Base-by-base conservation (phyloP, 1,140 invertebrate genomes). In the Trachelipus rathkii region DNA sequence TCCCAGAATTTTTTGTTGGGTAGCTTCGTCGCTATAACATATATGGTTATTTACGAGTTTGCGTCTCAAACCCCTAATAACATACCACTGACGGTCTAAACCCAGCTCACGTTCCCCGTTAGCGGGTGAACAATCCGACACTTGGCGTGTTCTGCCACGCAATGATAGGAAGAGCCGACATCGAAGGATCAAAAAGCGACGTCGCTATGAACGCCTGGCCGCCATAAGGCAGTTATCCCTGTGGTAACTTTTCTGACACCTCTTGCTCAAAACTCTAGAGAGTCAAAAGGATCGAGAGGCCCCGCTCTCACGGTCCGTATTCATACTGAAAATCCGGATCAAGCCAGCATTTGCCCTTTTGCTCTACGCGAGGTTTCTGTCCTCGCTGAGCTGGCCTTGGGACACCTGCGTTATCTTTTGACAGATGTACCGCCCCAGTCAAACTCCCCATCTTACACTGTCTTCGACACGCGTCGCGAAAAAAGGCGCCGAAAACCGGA, bases 151-250 rank as follows among this genome's bases (percentile, higher is more conserved):
- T 60, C 50, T 60, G 50, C 50, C 50, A 8, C 50, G 50, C 90
- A 91, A 92, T 92, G 90, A 92, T 92, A 92, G 90, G 89, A 92
- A 92, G 90, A 91, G 89, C 90, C 89, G 89, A 91, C 88, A 90
- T 91, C 90, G 89, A 91, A 90, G 90, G 89, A 92, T 91, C 89
- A 91, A 91, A 91, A 91, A 90, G 89, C 90, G 87, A 90, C 89
- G 89, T 91, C 89, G 90, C 89, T 91, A 90, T 91, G 90, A 90
- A 90, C 89, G 90, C 90, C 91, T 90, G 90, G 90, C 90, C 87
- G 89, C 90, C 89, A 92, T 90, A 90, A 92, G 89, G 89, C 89
- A 91, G 89, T 91, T 92, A 91, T 91, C 89, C 91, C 90, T 91
- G 90, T 91, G 89, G 90, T 91, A 91, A 91, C 90, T 91, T 91